Base-by-base conservation (phyloP, 37 sponge, comb jelly and placozoan genomes). In the Bolinopsis microptera region DNA sequence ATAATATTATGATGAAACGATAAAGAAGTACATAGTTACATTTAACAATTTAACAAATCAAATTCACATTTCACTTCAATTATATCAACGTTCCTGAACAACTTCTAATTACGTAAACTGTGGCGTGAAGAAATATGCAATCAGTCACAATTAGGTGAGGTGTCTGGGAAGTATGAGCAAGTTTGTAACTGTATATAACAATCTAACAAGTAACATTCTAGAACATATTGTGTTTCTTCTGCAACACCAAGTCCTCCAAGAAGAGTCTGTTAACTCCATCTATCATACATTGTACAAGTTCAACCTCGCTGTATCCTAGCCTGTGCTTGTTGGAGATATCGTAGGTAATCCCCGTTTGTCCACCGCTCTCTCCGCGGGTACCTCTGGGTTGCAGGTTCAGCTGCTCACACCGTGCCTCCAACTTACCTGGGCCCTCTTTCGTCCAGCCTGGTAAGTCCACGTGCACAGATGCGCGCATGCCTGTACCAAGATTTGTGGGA, bases 191-290 rank as follows among this genome's bases (percentile, higher is more conserved):
- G n/a, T n/a, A n/a, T n/a, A n/a, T n/a, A n/a, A n/a, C n/a, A n/a
- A n/a, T n/a, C n/a, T n/a, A n/a, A n/a, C n/a, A n/a, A n/a, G n/a
- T n/a, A 48, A 48, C 61, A 48, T 48, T 48, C 61, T 48, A 48
- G 61, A 48, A 48, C 61, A 48, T 18, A 48, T 41, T 41, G 90
- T 86, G 90, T 25, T 86, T 86, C 36, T 33, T 86, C 61, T 86
- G 90, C 48, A 86, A 34, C 31, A 33, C 8, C 61, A 86, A 41
- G 61, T 86, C 90, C 90, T 86, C 90, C 23, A 95, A 38, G 34
- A 97, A 83, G 69, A 98, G 95, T 0, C 92, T 92, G 92, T 95
- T 95, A 39, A 98, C 98, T 93, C 97, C 96, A 94, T 98, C 94
- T 48, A 95, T 77, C 93, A 98, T 93, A 26, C 94, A 90, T 94